Evolutionary conservation across 2,888 invertebrate species (phyloP).

Genomic region (Tuta absoluta): DNA sequence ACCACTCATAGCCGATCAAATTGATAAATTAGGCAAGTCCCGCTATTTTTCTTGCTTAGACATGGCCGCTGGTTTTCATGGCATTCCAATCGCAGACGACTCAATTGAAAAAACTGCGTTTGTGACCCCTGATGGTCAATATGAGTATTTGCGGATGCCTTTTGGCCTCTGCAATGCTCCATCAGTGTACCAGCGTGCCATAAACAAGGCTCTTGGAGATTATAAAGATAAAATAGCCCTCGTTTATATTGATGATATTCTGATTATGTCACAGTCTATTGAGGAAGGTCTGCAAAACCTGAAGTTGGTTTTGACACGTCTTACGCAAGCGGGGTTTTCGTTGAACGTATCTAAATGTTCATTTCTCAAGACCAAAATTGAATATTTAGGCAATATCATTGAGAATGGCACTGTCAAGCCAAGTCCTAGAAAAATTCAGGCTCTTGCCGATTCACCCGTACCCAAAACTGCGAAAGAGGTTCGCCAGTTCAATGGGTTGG

Average conservation of each 20-base stretch:
- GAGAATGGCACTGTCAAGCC: slow-evolving; percentile 29
- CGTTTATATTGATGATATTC: slow-evolving; percentile 34
- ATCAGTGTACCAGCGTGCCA: slow-evolving; percentile 32
- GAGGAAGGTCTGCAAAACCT: background rate
- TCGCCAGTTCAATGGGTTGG: slow-evolving; percentile 32
- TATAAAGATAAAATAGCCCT: slow-evolving; percentile 22
- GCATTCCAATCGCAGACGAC: slow-evolving; percentile 27
- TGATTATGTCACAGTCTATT: slow-evolving; percentile 16
- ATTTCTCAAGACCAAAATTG: slow-evolving; percentile 28
- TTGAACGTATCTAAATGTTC: slow-evolving; percentile 32
- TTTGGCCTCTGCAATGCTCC: too few relatives aligned
- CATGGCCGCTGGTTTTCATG: slow-evolving; percentile 32
- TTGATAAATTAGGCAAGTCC: slow-evolving; percentile 24
- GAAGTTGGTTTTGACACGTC: background rate
- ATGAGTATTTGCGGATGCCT: too few relatives aligned
- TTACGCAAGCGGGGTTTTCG: slow-evolving; percentile 20
- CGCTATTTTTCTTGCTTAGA: slow-evolving; percentile 26
- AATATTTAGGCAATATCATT: slow-evolving; percentile 33
- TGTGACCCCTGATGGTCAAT: too few relatives aligned
- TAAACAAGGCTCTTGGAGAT: slow-evolving; percentile 29
- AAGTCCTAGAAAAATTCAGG: slow-evolving; percentile 32
- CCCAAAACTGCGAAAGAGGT: slow-evolving; percentile 30
- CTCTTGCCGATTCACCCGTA: slow-evolving; percentile 21
- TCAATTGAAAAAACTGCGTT: slow-evolving; percentile 32
- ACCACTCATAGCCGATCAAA: slow-evolving; percentile 31